Evolutionary conservation across 1,140 invertebrate genomes (phyloP).

Genomic region (Sycophila sp.): DNA sequence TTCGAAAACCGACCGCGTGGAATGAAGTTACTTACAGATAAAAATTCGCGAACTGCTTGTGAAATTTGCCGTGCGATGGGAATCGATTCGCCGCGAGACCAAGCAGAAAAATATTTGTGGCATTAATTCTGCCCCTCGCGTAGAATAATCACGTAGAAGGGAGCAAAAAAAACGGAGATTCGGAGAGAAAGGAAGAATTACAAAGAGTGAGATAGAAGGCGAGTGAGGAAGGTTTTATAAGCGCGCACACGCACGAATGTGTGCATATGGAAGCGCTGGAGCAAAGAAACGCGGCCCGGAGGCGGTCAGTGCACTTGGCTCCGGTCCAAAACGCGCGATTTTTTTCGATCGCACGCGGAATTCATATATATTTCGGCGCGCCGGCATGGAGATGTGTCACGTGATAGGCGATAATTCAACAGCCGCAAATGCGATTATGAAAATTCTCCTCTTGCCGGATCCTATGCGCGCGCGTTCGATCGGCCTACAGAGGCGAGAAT

Average conservation of each 20-base stretch:
- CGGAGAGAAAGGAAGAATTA: neutral
- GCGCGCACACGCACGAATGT: neutral
- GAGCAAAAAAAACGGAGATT: neutral
- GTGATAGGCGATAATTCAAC: slow-evolving; percentile 10
- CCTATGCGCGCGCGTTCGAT: too few species aligned
- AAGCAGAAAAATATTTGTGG: neutral
- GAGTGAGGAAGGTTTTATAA: too few species aligned
- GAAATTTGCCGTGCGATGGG: too few species aligned
- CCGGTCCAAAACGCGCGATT: neutral
- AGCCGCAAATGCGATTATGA: slow-evolving; percentile 17
- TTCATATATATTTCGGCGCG: neutral
- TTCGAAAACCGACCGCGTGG: too few species aligned
- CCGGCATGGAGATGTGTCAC: neutral
- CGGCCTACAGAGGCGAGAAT: too few species aligned
- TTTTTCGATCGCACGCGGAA: neutral
- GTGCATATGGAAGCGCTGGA: too few species aligned
- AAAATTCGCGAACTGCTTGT: too few species aligned
- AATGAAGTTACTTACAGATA: too few species aligned
- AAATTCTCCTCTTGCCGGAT: neutral
- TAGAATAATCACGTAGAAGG: neutral
- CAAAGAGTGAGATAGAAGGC: too few species aligned
- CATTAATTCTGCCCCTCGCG: neutral
- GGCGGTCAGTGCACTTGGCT: neutral
- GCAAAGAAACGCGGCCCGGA: neutral
- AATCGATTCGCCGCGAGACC: too few species aligned